These are phyloP conservation scores for Copsychus sechellarum DNA, from an alignment of 2,113 vertebrate genomes.

Conservation along the genomic window DNA sequence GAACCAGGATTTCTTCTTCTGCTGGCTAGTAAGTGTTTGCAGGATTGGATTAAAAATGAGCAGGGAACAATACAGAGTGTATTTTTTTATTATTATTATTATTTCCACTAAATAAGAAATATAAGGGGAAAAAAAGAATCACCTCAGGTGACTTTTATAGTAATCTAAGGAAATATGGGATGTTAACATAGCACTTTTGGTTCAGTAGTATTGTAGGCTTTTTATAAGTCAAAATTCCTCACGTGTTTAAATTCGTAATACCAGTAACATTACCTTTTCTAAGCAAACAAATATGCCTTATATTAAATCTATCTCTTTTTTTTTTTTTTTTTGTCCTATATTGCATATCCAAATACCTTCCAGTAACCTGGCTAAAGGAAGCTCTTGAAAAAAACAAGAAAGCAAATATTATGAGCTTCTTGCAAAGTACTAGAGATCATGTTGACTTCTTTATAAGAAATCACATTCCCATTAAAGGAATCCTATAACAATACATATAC, in stretches of 20 bases:
- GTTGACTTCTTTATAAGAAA: neutral
- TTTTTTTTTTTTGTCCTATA: neutral
- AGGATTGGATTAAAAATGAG: constrained; percentile 10
- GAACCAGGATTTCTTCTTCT: neutral
- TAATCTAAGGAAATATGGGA: constrained; percentile 7
- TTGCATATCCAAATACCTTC: neutral
- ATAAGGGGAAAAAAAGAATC: neutral
- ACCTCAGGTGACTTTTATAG: neutral
- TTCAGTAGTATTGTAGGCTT: constrained; percentile 23
- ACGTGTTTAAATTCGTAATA: neutral
- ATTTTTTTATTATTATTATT: constrained; percentile 48
- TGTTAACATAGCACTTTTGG: constrained; percentile 28
- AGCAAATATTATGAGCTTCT: neutral
- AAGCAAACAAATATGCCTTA: constrained; percentile 1
- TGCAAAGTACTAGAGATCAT: neutral
- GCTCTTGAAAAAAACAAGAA: neutral
- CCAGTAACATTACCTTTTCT: neutral
- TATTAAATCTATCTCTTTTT: neutral
- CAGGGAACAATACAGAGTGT: constrained; percentile 46
- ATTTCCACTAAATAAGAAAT: constrained; percentile 42
- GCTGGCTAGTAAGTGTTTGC: neutral
- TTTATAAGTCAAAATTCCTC: neutral
- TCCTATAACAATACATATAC: neutral
- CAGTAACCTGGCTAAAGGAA: neutral
- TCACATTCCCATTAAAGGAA: neutral